Conservation (phyloP, 1,140 invertebrate genomes). For the Colletes latitarsis region DNA sequence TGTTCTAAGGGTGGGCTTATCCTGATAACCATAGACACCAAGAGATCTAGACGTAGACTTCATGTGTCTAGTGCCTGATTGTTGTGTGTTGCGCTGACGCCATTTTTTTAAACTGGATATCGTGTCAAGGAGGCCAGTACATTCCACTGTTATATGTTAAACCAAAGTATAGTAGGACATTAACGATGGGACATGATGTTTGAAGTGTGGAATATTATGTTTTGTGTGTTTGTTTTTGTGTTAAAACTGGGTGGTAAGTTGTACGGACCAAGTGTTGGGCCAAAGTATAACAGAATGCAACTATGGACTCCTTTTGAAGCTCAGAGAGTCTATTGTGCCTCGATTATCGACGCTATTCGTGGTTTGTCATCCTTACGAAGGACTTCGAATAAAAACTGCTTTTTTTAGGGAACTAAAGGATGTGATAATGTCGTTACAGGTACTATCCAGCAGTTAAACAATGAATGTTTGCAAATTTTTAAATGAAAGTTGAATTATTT, state of each 20-base stretch:
- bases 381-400: background rate
- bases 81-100: background rate
- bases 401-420: background rate
- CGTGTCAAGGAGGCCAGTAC: too few species aligned
- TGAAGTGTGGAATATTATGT: background rate
- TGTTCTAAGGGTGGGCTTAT: too few species aligned
- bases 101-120: background rate
- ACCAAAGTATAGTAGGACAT: background rate
- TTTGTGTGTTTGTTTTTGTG: too few species aligned
- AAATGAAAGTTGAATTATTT: background rate
- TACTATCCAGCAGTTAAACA: background rate
- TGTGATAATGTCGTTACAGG: slow-evolving; percentile 6
- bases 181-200: background rate
- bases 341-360: background rate
- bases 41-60: too few species aligned
- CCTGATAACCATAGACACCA: too few species aligned
- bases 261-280: too few species aligned
- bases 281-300: background rate
- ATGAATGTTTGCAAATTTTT: background rate
- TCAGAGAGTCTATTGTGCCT: too few species aligned
- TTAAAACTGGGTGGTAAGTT: too few species aligned
- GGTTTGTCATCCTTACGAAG: background rate
- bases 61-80: too few species aligned
- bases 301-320: background rate
- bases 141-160: too few species aligned